A percentile compares a stretch with the other conserved stretches of the same genome.
Conservation (phyloP, 2,888 invertebrate genomes). For the Fragum fragum region DNA sequence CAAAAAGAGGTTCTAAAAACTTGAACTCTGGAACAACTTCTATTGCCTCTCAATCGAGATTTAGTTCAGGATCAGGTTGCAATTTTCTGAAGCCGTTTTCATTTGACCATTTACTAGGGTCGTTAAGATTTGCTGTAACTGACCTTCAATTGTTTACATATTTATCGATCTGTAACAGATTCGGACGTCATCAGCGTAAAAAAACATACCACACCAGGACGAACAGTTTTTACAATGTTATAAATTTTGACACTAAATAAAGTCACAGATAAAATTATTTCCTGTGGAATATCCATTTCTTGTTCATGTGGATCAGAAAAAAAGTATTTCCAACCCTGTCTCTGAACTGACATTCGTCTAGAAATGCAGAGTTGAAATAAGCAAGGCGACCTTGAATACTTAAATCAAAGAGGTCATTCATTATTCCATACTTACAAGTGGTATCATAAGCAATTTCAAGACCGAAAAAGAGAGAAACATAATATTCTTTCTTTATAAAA, state of each 20-base stretch:
- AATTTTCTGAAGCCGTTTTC: conserved; percentile 59
- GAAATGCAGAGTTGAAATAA: conserved; percentile 14
- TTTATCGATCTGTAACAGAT: conserved; percentile 33
- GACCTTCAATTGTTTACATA: conserved; percentile 38
- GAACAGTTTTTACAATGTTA: conserved; percentile 25
- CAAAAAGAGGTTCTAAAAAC: conserved; percentile 56
- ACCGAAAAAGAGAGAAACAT: conserved; percentile 64
- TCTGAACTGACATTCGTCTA: conserved; percentile 18
- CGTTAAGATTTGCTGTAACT: conserved; percentile 33
- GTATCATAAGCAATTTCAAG: conserved; percentile 46
- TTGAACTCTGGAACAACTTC: conserved; percentile 44
- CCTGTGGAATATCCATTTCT: conserved; percentile 36
- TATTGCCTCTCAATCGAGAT: conserved; percentile 25
- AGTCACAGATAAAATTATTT: conserved; percentile 16
- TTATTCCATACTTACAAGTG: conserved; percentile 48
- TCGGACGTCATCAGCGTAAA: conserved; percentile 34
- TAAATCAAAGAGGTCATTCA: conserved; percentile 42
- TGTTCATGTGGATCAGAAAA: conserved; percentile 27
- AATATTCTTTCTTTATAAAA: conserved; percentile 62
- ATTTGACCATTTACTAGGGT: conserved; percentile 23
- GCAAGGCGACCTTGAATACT: conserved; percentile 9
- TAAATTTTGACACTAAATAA: conserved; percentile 32
- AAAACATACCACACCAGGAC: conserved; percentile 22
- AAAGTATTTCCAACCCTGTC: conserved; percentile 7
- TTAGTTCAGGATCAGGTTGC: conserved; percentile 47